Base-by-base conservation (phyloP, 2,113 vertebrate species). In the Aix galericulata region DNA sequence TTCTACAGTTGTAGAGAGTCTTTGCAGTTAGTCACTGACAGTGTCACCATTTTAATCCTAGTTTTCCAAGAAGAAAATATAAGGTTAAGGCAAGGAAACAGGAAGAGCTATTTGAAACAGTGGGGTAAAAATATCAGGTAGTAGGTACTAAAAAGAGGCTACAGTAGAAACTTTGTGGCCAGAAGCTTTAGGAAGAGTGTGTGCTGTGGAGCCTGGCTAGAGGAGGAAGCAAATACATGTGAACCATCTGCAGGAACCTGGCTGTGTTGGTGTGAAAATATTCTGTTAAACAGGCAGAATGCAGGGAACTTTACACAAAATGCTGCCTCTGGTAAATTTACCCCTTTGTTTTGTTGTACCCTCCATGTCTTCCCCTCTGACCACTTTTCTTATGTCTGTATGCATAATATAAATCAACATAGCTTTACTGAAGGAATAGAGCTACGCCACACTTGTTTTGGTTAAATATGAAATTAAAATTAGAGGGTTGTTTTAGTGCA, bases 401-500 rank as follows among this genome's bases (percentile, higher is more conserved):
- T 81, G 44, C 34, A 44, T 48, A 50, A n/a, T 63, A 55, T 46
- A 88, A 86, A 91, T 53, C 34, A 66, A 58, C 14, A 62, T 36
- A 92, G 66, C 66, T 91, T 79, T 78, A 29, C 5, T 86, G 82
- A 91, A 89, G 40, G 62, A 90, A 26, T 59, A 89, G 79, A 93
- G 58, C 66, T n/a, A 32, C 0, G 0, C 29, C 62, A 69, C 77
- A 50, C 86, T 96, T 97, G 90, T 90, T 96, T 94, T 93, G 69
- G 56, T 88, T 95, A 96, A 94, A 96, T 79, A 88, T 34, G 79
- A 96, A 93, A 89, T 96, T 88, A 93, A 91, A 94, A 90, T 91
- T 79, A 52, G 71, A 78, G 25, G 12, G 46, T 81, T 95, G 90
- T 95, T 96, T 96, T 92, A 4, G 1, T 67, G 55, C 82, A 95